A percentile compares a stretch with the other conserved stretches of the same genome.
phyloP scores from a whole-genome alignment of 2,113 vertebrate species.

The Plotosus lineatus region DNA sequence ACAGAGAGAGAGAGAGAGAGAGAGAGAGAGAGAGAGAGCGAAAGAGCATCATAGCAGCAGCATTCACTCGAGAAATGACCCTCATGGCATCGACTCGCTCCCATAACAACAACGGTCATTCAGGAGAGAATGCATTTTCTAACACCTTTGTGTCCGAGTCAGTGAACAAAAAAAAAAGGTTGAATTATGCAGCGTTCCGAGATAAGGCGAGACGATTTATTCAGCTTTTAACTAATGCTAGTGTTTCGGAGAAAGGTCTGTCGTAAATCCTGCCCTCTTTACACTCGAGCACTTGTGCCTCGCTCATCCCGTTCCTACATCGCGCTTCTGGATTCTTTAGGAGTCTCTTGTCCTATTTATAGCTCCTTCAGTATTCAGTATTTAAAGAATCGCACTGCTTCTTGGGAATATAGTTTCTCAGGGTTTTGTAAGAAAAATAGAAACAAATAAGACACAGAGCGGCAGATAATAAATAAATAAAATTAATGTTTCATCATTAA shows the following conservation, averaged over 20 bases:
- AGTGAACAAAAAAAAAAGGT: slow-evolving; percentile 55
- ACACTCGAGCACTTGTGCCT: slow-evolving; percentile 43
- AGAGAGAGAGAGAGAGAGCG: no score
- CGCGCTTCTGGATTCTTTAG: slow-evolving; percentile 27
- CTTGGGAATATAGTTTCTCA: neutral
- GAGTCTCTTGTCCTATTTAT: slow-evolving; percentile 38
- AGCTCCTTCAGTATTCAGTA: slow-evolving; percentile 3
- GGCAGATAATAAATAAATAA: no score
- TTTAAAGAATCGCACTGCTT: slow-evolving; percentile 9
- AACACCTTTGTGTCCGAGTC: slow-evolving; percentile 28
- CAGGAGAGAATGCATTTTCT: slow-evolving; percentile 26
- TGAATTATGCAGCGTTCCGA: slow-evolving; percentile 67
- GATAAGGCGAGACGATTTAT: slow-evolving; percentile 69
- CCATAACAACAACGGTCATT: slow-evolving; percentile 28
- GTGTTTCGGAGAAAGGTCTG: slow-evolving; percentile 66
- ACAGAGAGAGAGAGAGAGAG: no score
- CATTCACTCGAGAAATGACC: neutral
- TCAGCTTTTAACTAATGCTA: slow-evolving; percentile 66
- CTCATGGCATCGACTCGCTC: slow-evolving; percentile 9
- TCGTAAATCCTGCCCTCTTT: slow-evolving; percentile 74
- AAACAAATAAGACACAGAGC: no score
- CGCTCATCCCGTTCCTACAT: slow-evolving; percentile 44
- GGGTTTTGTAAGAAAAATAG: neutral
- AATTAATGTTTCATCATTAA: no score
- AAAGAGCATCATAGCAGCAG: slow-evolving; percentile 8